A percentile compares a stretch with the other conserved stretches of the same genome.
Conservation (phyloP, 2,113 vertebrate genomes). For the Lagopus leucura region DNA sequence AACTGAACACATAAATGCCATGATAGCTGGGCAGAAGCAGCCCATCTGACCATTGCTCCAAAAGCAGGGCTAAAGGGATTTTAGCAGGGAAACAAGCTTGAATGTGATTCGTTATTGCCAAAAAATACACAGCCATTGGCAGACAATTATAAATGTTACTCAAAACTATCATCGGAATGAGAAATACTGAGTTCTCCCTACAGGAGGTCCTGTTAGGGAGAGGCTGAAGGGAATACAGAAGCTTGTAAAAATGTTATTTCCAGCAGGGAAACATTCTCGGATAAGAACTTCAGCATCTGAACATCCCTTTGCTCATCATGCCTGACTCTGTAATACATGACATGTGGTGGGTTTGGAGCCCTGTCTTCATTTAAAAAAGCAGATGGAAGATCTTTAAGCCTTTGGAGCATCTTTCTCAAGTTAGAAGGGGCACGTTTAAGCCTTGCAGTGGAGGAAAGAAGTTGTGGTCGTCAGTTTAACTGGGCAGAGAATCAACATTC, state of each 20-base stretch:
- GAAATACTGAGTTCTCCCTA: conserved; percentile 32
- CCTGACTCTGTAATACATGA: neutral
- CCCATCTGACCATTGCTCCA: accelerated
- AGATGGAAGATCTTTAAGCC: neutral
- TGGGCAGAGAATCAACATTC: neutral
- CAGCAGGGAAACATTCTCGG: conserved; percentile 28
- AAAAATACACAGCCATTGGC: conserved; percentile 51
- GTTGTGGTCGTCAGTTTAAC: neutral
- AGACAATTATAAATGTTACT: conserved; percentile 38
- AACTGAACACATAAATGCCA: neutral
- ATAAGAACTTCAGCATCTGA: conserved; percentile 46
- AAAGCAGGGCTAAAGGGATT: neutral
- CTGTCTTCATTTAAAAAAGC: conserved; percentile 1
- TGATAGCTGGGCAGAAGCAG: neutral
- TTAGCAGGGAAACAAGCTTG: conserved; percentile 5
- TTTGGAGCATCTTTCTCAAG: neutral
- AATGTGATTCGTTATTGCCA: conserved; percentile 21
- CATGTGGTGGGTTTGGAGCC: neutral
- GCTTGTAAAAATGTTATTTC: conserved; percentile 69
- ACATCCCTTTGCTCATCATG: neutral
- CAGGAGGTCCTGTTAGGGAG: conserved; percentile 61
- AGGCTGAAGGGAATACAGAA: conserved; percentile 53
- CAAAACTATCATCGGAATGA: conserved; percentile 51
- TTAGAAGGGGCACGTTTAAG: neutral
- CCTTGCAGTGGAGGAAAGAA: neutral